Evolutionary conservation across 2,113 vertebrate species (phyloP), one percentile per base, ranked within the genome.

Genomic region (Enhydra lutris): DNA sequence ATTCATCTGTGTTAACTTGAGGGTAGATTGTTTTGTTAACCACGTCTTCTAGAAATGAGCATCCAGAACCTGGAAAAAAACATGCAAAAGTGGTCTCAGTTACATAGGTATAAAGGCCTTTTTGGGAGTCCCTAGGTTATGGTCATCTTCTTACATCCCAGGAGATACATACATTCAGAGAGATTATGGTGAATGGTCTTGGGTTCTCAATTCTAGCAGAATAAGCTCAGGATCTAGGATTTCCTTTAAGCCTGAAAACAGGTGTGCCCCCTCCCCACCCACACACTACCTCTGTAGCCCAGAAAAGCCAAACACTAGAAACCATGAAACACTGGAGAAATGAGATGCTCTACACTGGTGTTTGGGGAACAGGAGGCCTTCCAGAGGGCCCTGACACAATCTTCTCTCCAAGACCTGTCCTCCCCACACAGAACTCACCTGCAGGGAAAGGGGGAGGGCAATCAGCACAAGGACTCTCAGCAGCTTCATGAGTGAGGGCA

Each of bases 401-500:
- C 10, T 1, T 47, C n/a, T n/a, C n/a, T 7, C 45, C 45, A 10
- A 47, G 2, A 47, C 45, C 45, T 47, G 10, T 17, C 47, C 6
- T 3, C 24, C 36, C 20, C 1, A 0, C 12, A 47, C 31, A 21
- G 23, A 0, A 29, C 67, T 73, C 93, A 98, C 97, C 93, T 12
- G 93, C 73, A 9, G 45, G 96, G 2, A 91, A n/a, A 81, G 12
- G 1, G 97, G 76, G 45, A 92, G 24, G 15, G 85, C 39, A 11
- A 36, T 21, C 52, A 97, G 88, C 74, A 95, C 0, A 52, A 97
- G 29, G 80, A 96, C 31, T 0, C 15, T 5, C 10, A 63, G 3
- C 59, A 87, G 80, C 93, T 96, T 98, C 97, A 97, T 97, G 63
- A 12, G 11, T 47, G 80, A 89, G 55, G 74, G 23, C 9, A 47